phyloP scores from a whole-genome alignment of 2,797 vertebrate species.

The Tapirus indicus region DNA sequence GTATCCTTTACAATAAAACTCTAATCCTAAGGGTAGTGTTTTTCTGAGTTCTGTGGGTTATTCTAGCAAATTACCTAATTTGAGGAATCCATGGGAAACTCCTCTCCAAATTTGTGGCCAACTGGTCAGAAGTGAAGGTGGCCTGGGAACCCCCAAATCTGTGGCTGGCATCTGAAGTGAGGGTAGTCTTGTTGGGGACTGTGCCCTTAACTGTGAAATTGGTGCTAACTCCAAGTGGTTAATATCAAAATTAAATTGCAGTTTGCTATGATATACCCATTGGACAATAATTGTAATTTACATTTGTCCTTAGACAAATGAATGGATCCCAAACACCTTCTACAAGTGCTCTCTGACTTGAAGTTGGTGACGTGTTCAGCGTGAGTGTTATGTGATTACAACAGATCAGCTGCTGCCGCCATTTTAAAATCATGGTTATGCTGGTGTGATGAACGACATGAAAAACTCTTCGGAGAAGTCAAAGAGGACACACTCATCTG shows the following conservation, averaged over 20 bases:
- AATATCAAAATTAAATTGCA: neutral
- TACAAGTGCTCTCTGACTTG: neutral
- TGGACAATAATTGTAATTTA: neutral
- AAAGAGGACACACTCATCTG: slow-evolving; percentile 43
- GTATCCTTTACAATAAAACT: neutral
- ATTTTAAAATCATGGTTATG: slow-evolving; percentile 38
- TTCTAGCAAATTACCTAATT: neutral
- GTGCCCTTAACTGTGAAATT: neutral
- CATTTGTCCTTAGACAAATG: neutral
- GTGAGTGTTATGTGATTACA: neutral
- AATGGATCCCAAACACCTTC: neutral
- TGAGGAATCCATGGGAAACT: neutral
- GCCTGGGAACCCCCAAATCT: neutral
- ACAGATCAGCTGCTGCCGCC: slow-evolving; percentile 18
- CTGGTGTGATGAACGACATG: slow-evolving; percentile 66
- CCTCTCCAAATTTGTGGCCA: neutral
- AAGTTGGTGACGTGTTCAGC: neutral
- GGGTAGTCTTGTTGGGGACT: neutral
- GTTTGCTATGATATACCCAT: too few relatives aligned
- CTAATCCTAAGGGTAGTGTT: neutral
- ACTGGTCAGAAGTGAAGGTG: neutral
- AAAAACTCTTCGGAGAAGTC: slow-evolving; percentile 68
- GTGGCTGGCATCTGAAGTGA: neutral
- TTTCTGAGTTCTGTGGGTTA: neutral
- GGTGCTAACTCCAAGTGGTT: neutral